Evolutionary conservation across 2,888 invertebrate species (phyloP), one percentile per base, ranked within the genome.

Genomic region (Temnothorax rugatulus): DNA sequence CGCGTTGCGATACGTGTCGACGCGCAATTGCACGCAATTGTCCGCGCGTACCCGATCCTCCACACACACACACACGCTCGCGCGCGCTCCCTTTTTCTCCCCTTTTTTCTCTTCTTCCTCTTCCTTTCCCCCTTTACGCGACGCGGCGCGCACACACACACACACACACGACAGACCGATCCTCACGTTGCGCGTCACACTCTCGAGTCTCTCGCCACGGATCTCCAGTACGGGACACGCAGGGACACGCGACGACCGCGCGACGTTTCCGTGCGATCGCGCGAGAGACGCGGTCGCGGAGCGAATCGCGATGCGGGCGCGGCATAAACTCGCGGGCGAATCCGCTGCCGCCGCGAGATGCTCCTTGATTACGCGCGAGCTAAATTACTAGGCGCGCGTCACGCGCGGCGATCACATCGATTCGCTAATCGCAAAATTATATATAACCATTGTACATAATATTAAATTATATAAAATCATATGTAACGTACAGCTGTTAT

Each of bases 161-260:
- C 29, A 29, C 4, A 29, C 29, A 29, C 3, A 0, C 34, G 34
- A 41, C 54, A 54, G 54, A 41, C 68, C 11, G 41, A 77, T 44
- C 41, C 77, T 68, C 54, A 52, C 54, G 15, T 68, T 54, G 54
- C 64, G 64, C 25, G 52, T 41, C 52, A 54, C 59, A 29, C 29
- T 29, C 29, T 29, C 3, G 2, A 3, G 2, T 2, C 29, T 69
- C n/a, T 54, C 41, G 9, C 21, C 38, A 18, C 44, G 44, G 29
- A 29, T 29, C 3, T 29, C 29, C 2, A 25, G 29, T 29, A 66
- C 44, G 41, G 38, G n/a, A 44, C 66, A 54, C 77, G 77, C 77
- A 41, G n/a, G n/a, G n/a, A 64, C 21, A 57, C 29, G 57, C 61
- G 34, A 47, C 29, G 63, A 47, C 76, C 52, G 18, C 29, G 25